Percentiles rank a stretch among this genome's conserved stretches.
phyloP scores from a whole-genome alignment of 2,797 vertebrate genomes.

The Percopsis omiscomaycus region DNA sequence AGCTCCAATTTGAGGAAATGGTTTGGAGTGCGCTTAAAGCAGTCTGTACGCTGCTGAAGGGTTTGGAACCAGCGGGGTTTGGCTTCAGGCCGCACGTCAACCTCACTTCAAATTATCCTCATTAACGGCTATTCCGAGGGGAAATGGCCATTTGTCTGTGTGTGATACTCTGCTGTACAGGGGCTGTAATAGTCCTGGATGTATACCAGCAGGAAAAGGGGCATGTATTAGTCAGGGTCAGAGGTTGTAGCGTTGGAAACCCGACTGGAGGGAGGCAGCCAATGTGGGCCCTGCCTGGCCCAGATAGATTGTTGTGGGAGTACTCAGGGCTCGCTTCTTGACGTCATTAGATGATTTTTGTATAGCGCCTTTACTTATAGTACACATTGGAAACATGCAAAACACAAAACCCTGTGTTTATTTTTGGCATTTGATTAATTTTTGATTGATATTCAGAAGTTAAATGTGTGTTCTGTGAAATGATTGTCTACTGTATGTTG shows the following conservation, averaged over 20 bases:
- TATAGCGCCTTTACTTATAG: constrained; percentile 11
- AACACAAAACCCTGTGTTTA: background rate
- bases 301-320: constrained; percentile 45
- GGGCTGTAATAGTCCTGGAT: constrained; percentile 56
- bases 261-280: constrained; percentile 27
- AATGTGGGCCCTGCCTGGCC: constrained; percentile 35
- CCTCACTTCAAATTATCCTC: constrained; percentile 76
- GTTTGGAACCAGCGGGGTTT: constrained; percentile 70
- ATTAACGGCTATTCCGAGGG: constrained; percentile 71
- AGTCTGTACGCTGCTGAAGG: constrained; percentile 52
- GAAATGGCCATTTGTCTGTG: constrained; percentile 69
- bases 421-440: too few relatives aligned
- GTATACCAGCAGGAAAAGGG: constrained; percentile 55
- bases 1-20: constrained; percentile 70
- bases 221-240: constrained; percentile 60
- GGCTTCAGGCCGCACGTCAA: constrained; percentile 63
- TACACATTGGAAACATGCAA: background rate
- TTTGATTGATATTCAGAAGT: too few relatives aligned
- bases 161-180: constrained; percentile 52
- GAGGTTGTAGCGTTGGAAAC: constrained; percentile 43
- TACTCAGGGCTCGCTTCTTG: constrained; percentile 42
- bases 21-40: constrained; percentile 68
- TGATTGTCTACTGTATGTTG: too few relatives aligned
- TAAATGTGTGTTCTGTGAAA: too few relatives aligned
- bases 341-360: constrained; percentile 32